These are phyloP conservation scores for Andrena fulva DNA, from an alignment of 2,888 invertebrate genomes.

Conservation along the genomic window DNA sequence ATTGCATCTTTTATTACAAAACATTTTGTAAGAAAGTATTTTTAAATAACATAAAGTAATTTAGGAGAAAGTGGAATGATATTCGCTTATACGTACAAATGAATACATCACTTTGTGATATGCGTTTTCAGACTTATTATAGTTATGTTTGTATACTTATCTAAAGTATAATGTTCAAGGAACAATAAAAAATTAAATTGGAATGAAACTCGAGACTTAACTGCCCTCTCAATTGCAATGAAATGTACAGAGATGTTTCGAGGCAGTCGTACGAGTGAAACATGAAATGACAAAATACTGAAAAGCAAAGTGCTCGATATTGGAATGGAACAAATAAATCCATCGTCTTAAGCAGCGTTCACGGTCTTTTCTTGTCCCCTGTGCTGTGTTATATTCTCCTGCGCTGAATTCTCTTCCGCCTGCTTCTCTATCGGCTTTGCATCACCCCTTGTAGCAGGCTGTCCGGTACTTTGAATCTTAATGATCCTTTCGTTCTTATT, in stretches of 20 bases:
- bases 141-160: background rate
- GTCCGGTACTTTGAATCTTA: conserved; percentile 52
- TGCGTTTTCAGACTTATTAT: background rate
- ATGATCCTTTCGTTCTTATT: conserved; percentile 58
- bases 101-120: background rate
- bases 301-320: background rate
- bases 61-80: no score
- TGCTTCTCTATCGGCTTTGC: conserved; percentile 17
- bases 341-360: conserved; percentile 67
- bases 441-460: conserved; percentile 41
- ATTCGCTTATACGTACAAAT: background rate
- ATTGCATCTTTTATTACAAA: conserved; percentile 29
- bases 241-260: background rate
- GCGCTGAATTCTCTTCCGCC: conserved; percentile 37
- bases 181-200: background rate
- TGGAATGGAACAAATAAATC: background rate
- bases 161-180: background rate
- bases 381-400: conserved; percentile 42
- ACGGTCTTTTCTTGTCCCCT: conserved; percentile 65
- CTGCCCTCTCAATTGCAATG: background rate
- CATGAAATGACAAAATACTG: background rate
- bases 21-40: background rate
- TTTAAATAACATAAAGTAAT: background rate
- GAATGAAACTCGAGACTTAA: background rate
- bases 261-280: background rate